phyloP scores from a whole-genome alignment of 2,113 vertebrate genomes.

The Bubo blakistoni region DNA sequence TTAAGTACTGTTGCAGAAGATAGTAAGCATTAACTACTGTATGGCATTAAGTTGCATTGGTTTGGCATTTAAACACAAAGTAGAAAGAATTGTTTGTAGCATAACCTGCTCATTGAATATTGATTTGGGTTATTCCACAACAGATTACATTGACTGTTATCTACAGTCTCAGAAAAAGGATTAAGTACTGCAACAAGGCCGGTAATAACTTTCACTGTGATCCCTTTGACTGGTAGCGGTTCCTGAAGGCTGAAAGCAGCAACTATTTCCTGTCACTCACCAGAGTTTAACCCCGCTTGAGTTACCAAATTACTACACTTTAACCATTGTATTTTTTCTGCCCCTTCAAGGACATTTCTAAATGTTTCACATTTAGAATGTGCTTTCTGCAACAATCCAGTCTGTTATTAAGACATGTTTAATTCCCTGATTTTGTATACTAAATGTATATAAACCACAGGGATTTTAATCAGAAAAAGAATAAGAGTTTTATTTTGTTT shows the following conservation, averaged over 20 bases:
- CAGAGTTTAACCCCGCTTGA: background rate
- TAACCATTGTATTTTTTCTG: background rate
- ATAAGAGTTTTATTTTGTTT: background rate
- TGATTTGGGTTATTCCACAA: background rate
- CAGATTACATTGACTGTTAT: background rate
- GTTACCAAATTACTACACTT: background rate
- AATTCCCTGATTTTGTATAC: background rate
- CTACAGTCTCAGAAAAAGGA: background rate
- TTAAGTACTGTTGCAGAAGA: background rate
- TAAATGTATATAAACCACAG: background rate
- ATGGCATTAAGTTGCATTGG: background rate
- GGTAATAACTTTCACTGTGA: background rate
- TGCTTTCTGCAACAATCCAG: background rate
- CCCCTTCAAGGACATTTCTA: background rate
- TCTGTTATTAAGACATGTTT: background rate
- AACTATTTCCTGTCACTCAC: background rate
- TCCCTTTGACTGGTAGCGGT: background rate
- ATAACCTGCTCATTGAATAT: background rate
- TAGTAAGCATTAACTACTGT: background rate
- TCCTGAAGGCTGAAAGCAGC: background rate
- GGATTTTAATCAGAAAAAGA: background rate
- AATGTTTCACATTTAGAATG: background rate
- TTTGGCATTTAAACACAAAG: slow-evolving; percentile 2
- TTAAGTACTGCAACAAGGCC: background rate
- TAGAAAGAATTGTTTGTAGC: background rate